Percentiles rank a stretch among this genome's conserved stretches.
Evolutionary conservation across 2,888 invertebrate species (phyloP).

Genomic region (Athripsodes cinereus): DNA sequence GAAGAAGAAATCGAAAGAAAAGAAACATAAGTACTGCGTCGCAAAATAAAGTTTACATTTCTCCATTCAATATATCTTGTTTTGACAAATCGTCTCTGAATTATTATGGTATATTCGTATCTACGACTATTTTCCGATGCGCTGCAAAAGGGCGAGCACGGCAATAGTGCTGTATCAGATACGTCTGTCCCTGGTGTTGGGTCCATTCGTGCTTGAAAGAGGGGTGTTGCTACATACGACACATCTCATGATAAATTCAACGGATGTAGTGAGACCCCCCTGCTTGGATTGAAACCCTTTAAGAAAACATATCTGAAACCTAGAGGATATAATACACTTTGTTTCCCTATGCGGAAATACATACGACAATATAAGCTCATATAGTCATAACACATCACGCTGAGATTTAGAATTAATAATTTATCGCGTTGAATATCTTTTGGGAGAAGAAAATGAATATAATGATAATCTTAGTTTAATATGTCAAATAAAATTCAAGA

Average conservation of each 20-base stretch:
- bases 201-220: constrained; percentile 1
- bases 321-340: background rate
- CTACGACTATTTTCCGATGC: background rate
- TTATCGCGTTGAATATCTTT: no score
- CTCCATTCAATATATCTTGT: background rate
- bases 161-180: background rate
- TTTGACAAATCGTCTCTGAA: constrained; percentile 1
- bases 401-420: no score
- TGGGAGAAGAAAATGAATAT: no score
- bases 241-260: background rate
- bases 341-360: background rate
- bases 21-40: constrained; percentile 1
- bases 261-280: background rate
- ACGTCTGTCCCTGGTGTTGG: background rate
- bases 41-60: background rate
- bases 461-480: no score
- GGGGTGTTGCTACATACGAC: background rate
- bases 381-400: no score
- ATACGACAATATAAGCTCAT: no score
- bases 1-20: background rate
- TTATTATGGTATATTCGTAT: background rate
- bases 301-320: background rate
- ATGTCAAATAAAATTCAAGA: no score
- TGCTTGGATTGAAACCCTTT: background rate
- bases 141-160: background rate